Evolutionary conservation across 1,140 invertebrate genomes (phyloP).

Genomic region (Paracyclopina nana): DNA sequence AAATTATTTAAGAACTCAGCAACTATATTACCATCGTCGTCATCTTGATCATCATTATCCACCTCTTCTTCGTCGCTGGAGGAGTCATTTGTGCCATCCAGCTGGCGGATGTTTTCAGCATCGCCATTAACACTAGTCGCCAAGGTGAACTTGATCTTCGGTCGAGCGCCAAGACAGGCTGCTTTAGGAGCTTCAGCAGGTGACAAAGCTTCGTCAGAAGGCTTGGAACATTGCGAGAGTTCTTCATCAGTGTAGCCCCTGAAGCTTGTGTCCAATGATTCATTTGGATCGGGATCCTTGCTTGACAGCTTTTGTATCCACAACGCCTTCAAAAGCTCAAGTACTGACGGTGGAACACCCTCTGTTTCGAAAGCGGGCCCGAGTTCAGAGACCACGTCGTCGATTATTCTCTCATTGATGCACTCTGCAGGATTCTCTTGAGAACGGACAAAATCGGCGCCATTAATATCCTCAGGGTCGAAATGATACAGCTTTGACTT

Average conservation of each 20-base stretch:
- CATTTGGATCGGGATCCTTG: too few species aligned
- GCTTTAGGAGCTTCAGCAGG: not conserved
- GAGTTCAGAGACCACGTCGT: too few species aligned
- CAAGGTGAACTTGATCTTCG: not conserved
- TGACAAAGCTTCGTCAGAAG: not conserved
- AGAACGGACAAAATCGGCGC: too few species aligned
- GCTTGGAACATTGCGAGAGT: not conserved
- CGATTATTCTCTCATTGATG: too few species aligned
- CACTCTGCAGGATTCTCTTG: too few species aligned
- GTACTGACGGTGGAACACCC: too few species aligned
- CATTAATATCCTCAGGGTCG: too few species aligned
- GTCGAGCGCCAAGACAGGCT: not conserved
- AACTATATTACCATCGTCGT: slow-evolving; percentile 48
- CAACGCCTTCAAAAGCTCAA: too few species aligned
- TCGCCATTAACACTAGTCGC: not conserved
- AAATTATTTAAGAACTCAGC: too few species aligned
- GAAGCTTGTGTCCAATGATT: not conserved
- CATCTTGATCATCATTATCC: slow-evolving; percentile 44
- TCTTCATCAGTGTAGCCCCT: not conserved
- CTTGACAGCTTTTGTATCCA: too few species aligned
- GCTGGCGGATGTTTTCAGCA: slow-evolving; percentile 25
- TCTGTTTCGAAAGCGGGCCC: too few species aligned
- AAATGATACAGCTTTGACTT: too few species aligned
- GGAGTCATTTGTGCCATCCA: slow-evolving; percentile 51
- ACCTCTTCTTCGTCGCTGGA: slow-evolving; percentile 50